phyloP scores from a whole-genome alignment of 2,113 vertebrate genomes.

The Spea multiplicata region DNA sequence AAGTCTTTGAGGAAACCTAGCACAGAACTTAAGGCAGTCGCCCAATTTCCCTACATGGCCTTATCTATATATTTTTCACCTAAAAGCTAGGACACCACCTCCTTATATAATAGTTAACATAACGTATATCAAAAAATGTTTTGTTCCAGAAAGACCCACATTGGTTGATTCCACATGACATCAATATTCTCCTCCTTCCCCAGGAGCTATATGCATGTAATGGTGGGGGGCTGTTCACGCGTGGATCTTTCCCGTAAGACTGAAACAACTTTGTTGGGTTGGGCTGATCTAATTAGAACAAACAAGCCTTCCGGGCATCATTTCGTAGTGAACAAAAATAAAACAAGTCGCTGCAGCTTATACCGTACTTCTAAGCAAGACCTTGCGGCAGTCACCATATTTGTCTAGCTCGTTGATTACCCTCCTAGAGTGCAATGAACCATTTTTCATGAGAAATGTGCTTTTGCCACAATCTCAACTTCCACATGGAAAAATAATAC shows the following conservation, averaged over 20 bases:
- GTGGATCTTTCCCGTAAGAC: constrained; percentile 3
- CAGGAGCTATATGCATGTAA: constrained; percentile 12
- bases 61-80: too few species aligned
- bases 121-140: too few species aligned
- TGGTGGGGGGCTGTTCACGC: neutral
- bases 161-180: constrained; percentile 14
- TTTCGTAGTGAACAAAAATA: constrained; percentile 35
- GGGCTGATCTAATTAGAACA: constrained; percentile 23
- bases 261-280: constrained; percentile 8
- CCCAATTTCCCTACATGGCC: too few species aligned
- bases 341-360: constrained; percentile 21
- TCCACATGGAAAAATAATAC: too few species aligned
- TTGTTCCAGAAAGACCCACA: too few species aligned
- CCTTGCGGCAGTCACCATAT: fast-evolving
- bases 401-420: neutral
- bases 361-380: constrained; percentile 1
- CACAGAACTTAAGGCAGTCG: too few species aligned
- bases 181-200: constrained; percentile 12
- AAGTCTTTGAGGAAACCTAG: too few species aligned
- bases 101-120: too few species aligned
- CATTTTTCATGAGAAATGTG: neutral
- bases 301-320: constrained; percentile 30
- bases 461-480: too few species aligned
- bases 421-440: neutral
- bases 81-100: too few species aligned